Conservation (phyloP, 2,888 invertebrate species). For the Meliscaeva auricollis region DNA sequence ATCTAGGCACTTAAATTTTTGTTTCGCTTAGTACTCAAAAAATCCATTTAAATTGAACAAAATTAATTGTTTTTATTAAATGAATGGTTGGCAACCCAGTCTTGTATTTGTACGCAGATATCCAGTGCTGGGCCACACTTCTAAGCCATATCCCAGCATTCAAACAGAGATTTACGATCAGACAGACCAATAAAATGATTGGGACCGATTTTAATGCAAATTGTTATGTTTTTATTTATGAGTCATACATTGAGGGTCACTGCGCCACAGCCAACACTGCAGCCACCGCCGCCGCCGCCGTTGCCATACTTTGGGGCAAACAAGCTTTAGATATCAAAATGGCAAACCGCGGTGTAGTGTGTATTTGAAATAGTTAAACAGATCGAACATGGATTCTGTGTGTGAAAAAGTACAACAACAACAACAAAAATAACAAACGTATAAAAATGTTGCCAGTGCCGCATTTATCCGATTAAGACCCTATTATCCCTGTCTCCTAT, state of each 20-base stretch:
- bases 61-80: background rate
- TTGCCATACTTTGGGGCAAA: conserved; percentile 25
- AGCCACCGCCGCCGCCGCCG: conserved; percentile 48
- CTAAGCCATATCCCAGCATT: conserved; percentile 1
- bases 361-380: conserved; percentile 51
- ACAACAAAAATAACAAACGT: background rate
- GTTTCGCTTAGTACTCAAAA: no score
- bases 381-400: conserved; percentile 52
- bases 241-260: conserved; percentile 75
- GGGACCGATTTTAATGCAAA: conserved; percentile 83
- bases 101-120: conserved; percentile 3
- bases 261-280: conserved; percentile 54
- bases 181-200: conserved; percentile 83
- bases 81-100: conserved; percentile 9
- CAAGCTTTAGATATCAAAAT: conserved; percentile 43
- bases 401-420: conserved; percentile 27
- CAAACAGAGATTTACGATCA: conserved; percentile 82
- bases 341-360: conserved; percentile 24
- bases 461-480: background rate
- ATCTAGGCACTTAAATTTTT: no score
- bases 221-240: conserved; percentile 80
- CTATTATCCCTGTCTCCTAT: no score
- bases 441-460: background rate
- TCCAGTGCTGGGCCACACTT: conserved; percentile 22
- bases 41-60: no score